phyloP scores from a whole-genome alignment of 2,888 invertebrate species.

The Coenonympha arcania region DNA sequence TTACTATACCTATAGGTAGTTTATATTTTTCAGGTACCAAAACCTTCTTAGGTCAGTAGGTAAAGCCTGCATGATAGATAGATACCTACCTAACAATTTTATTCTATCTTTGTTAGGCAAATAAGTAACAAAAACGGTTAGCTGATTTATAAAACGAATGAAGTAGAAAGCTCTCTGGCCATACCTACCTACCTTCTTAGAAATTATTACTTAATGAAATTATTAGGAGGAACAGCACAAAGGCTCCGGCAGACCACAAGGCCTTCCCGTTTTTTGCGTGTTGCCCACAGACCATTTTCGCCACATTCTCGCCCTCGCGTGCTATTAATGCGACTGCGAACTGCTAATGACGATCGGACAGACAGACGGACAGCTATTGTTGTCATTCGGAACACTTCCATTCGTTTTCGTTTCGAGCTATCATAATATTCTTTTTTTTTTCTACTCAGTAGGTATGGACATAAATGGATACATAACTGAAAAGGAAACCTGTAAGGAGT shows the following conservation, averaged over 20 bases:
- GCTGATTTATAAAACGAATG: neutral
- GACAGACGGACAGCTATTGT: conserved; percentile 49
- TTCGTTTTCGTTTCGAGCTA: conserved; percentile 6
- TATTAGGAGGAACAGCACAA: conserved; percentile 46
- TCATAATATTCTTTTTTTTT: neutral
- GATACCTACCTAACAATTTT: too few species aligned
- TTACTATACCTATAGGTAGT: too few species aligned
- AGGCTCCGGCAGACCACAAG: conserved; percentile 58
- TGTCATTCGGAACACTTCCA: conserved; percentile 48
- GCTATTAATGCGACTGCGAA: too few species aligned
- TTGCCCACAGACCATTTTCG: too few species aligned
- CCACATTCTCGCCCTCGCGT: conserved; percentile 45
- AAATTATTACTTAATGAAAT: conserved; percentile 63
- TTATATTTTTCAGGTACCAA: too few species aligned
- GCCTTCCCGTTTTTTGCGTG: conserved; percentile 44
- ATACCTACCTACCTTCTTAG: too few species aligned
- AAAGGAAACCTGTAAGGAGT: too few species aligned
- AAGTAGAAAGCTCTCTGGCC: neutral
- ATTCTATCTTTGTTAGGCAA: too few species aligned
- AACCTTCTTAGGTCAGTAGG: too few species aligned
- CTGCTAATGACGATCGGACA: conserved; percentile 53
- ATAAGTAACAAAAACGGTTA: too few species aligned
- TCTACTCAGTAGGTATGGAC: neutral
- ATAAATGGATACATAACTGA: neutral
- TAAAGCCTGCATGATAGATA: too few species aligned